A percentile compares a stretch with the other conserved stretches of the same genome.
phyloP scores from a whole-genome alignment of 2,888 invertebrate genomes.

The Cephus rjabovi region DNA sequence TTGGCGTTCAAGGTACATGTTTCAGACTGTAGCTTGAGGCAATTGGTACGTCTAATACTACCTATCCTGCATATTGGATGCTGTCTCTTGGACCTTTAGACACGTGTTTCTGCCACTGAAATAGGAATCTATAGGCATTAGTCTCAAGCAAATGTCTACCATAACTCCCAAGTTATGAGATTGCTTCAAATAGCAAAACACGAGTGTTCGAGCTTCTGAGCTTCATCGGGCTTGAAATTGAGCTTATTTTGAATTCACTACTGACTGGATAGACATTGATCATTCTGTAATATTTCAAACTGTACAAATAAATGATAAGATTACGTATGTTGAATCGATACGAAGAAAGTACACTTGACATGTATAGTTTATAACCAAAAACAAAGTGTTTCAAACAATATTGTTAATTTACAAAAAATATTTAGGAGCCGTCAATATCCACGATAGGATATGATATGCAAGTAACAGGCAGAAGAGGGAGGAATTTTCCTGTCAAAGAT shows the following conservation, averaged over 20 bases:
- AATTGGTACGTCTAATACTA: neutral
- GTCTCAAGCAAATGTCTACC: neutral
- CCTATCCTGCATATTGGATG: neutral
- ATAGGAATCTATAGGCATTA: neutral
- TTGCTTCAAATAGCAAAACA: neutral
- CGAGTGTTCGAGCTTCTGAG: neutral
- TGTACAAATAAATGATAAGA: neutral
- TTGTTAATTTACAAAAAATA: neutral
- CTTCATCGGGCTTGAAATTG: neutral
- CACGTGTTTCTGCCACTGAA: neutral
- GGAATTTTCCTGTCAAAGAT: neutral
- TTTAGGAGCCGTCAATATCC: neutral
- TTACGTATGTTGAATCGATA: too few relatives aligned
- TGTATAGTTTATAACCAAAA: neutral
- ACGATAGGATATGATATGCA: neutral
- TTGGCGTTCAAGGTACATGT: neutral
- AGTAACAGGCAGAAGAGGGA: neutral
- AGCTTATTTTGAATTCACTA: neutral
- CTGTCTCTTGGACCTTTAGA: neutral
- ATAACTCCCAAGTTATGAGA: neutral
- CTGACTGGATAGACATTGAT: neutral
- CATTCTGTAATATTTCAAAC: neutral
- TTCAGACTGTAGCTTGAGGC: neutral
- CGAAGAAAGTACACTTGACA: neutral
- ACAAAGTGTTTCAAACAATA: neutral